phyloP scores from a whole-genome alignment of 2,113 vertebrate genomes.

The Parotia lawesii region DNA sequence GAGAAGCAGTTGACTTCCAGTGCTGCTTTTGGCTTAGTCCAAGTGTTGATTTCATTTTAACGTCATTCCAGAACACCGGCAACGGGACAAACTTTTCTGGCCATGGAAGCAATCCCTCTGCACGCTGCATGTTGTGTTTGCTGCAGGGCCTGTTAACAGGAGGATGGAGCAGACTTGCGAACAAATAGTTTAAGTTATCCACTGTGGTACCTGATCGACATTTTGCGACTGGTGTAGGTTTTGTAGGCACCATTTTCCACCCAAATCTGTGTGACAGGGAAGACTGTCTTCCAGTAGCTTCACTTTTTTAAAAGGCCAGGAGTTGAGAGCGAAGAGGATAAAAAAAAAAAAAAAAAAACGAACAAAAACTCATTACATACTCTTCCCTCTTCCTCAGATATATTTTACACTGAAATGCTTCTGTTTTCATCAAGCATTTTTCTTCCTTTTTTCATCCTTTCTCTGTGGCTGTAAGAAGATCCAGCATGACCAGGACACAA shows the following conservation, averaged over 20 bases:
- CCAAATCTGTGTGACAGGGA: background rate
- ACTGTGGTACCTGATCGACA: fast-evolving
- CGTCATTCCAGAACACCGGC: background rate
- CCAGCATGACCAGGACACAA: background rate
- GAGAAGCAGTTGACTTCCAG: background rate
- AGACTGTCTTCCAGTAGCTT: background rate
- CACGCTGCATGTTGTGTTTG: fast-evolving
- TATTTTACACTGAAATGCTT: background rate
- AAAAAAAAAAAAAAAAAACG: background rate
- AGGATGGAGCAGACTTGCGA: background rate
- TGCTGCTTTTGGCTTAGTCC: background rate
- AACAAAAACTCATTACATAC: fast-evolving
- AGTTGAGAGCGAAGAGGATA: background rate
- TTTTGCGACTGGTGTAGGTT: background rate
- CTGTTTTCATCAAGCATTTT: background rate
- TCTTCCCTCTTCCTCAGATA: background rate
- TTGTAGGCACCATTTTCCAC: background rate
- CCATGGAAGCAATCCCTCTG: background rate
- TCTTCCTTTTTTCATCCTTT: background rate
- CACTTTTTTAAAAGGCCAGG: background rate
- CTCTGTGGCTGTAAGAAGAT: background rate
- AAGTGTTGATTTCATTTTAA: background rate
- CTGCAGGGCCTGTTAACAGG: background rate
- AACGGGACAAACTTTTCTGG: background rate
- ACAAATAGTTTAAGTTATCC: background rate